Percentiles rank a stretch among this genome's conserved stretches.
Evolutionary conservation across 2,797 vertebrate genomes (phyloP).

Genomic region (Fistularia tabacaria): DNA sequence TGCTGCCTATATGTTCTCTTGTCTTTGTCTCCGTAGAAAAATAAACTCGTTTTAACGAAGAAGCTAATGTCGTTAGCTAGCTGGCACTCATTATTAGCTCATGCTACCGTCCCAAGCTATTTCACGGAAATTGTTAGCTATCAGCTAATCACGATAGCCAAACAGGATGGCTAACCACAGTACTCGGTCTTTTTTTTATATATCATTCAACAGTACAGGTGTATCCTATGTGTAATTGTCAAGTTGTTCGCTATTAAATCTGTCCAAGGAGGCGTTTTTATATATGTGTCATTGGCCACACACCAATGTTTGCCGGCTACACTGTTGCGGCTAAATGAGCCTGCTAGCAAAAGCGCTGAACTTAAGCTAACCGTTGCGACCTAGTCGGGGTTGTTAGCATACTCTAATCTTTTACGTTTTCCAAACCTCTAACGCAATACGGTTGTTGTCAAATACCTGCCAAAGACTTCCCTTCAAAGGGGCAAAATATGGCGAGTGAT

Average conservation of each 20-base stretch:
- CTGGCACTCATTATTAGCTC: slow-evolving; percentile 23
- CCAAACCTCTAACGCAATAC: background rate
- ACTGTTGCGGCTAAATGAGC: slow-evolving; percentile 24
- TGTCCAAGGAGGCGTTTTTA: background rate
- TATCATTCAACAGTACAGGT: background rate
- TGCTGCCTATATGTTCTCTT: background rate
- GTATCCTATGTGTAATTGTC: rapidly evolving
- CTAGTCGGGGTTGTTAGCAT: background rate
- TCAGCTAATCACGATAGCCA: slow-evolving; percentile 8
- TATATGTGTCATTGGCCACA: slow-evolving; percentile 4
- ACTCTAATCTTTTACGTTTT: too few relatives aligned
- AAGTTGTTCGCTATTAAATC: background rate
- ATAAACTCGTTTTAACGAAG: slow-evolving; percentile 15
- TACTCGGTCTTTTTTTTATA: rapidly evolving
- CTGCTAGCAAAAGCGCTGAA: slow-evolving; percentile 34
- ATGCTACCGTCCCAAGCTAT: slow-evolving; percentile 41
- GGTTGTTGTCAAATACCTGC: too few relatives aligned
- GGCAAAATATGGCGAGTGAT: too few relatives aligned
- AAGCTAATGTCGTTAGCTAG: slow-evolving; percentile 48
- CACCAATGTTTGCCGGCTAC: slow-evolving; percentile 35
- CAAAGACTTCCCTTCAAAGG: too few relatives aligned
- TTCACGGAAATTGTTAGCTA: slow-evolving; percentile 49
- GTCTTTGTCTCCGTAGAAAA: background rate
- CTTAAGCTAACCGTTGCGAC: slow-evolving; percentile 17
- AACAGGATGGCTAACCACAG: slow-evolving; percentile 1